These are phyloP conservation scores for Mesocricetus auratus DNA, from an alignment of 2,113 vertebrate species.

Conservation along the genomic window DNA sequence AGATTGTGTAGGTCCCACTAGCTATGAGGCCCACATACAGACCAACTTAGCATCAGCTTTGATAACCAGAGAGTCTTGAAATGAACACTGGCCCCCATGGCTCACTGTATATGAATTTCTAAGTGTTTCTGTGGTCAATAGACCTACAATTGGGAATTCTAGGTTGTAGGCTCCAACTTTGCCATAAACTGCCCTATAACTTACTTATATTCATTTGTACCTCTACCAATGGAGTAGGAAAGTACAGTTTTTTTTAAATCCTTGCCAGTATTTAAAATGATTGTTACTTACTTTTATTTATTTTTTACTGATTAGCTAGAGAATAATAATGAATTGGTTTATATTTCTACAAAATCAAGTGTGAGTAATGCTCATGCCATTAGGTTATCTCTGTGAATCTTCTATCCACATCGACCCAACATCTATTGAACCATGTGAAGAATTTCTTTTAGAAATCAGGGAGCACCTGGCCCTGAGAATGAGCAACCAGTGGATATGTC, in stretches of 20 bases:
- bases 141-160: background rate
- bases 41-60: too few species aligned
- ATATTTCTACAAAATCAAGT: conserved; percentile 4
- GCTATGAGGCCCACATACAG: background rate
- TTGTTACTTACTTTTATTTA: background rate
- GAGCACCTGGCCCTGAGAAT: background rate
- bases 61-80: background rate
- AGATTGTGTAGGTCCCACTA: too few species aligned
- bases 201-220: background rate
- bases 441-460: background rate
- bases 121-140: background rate
- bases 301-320: conserved; percentile 3
- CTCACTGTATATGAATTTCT: background rate
- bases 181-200: background rate
- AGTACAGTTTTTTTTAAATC: background rate
- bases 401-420: background rate
- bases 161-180: background rate
- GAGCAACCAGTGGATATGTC: background rate
- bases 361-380: background rate
- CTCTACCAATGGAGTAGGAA: background rate
- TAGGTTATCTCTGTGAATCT: background rate
- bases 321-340: conserved; percentile 20
- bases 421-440: background rate
- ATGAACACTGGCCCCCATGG: background rate
- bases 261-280: background rate